A percentile compares a stretch with the other conserved stretches of the same genome.
phyloP scores from a whole-genome alignment of 2,113 vertebrate species.

The Takifugu flavidus region DNA sequence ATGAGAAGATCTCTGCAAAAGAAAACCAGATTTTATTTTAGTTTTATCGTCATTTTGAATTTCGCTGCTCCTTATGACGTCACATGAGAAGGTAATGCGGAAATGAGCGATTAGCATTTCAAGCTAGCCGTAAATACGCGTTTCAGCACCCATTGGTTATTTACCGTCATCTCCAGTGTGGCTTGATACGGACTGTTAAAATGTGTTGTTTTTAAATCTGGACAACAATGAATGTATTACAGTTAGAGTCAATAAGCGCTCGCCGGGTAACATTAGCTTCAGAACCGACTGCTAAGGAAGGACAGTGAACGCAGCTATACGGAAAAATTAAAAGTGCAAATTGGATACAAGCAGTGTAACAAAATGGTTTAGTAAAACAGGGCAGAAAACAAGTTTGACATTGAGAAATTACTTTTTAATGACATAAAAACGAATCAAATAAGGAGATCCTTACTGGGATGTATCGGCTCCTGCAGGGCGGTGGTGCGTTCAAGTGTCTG shows the following conservation, averaged over 20 bases:
- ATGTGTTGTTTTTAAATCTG: neutral
- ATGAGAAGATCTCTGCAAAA: neutral
- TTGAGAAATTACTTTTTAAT: neutral
- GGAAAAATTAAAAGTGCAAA: neutral
- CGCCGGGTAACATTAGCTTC: slow-evolving; percentile 31
- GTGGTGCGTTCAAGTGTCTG: slow-evolving; percentile 24
- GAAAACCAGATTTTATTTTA: neutral
- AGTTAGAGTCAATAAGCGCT: neutral
- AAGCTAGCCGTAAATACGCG: slow-evolving; percentile 13
- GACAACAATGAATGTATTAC: no score
- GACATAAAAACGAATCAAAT: neutral
- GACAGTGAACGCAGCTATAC: neutral
- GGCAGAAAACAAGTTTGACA: no score
- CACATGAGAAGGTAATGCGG: slow-evolving; percentile 49
- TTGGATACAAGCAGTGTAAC: no score
- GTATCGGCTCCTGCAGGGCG: slow-evolving; percentile 12
- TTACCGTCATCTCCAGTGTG: rapidly evolving
- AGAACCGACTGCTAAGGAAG: neutral
- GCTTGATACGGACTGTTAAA: neutral
- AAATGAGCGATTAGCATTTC: slow-evolving; percentile 40
- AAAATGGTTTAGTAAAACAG: no score
- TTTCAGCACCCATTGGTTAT: neutral
- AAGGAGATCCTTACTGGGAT: slow-evolving; percentile 24
- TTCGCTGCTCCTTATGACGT: neutral
- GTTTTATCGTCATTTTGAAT: neutral